These are phyloP conservation scores for Euzetes globulus DNA, from an alignment of 2,888 invertebrate species.

Conservation along the genomic window DNA sequence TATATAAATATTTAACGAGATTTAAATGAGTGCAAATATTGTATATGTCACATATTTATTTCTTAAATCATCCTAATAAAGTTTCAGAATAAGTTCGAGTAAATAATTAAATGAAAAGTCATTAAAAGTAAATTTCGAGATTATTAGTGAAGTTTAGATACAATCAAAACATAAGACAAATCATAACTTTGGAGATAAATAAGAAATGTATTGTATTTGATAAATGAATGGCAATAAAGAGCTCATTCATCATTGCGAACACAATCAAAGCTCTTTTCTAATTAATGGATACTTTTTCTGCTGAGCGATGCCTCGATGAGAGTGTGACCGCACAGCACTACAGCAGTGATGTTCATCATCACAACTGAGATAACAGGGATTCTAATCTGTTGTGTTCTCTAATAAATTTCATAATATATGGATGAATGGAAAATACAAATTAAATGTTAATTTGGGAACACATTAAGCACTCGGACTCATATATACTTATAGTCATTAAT, in stretches of 20 bases:
- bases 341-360: background rate
- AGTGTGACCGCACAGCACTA: background rate
- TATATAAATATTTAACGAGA: too few species aligned
- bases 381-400: background rate
- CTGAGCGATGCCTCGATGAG: background rate
- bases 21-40: too few species aligned
- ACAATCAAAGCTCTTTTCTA: constrained; percentile 20
- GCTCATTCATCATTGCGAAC: background rate
- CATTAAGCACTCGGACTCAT: background rate
- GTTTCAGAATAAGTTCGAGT: too few species aligned
- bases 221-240: constrained; percentile 17
- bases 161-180: background rate
- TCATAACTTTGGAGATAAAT: background rate
- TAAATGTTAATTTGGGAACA: constrained; percentile 19
- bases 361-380: background rate
- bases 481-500: background rate
- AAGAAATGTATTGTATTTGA: background rate
- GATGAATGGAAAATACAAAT: constrained; percentile 11
- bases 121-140: background rate
- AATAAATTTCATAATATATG: constrained; percentile 18
- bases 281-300: constrained; percentile 21
- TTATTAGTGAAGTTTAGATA: background rate
- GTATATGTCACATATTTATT: too few species aligned
- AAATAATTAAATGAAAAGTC: too few species aligned
- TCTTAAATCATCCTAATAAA: too few species aligned